Percentiles rank a stretch among this genome's conserved stretches.
phyloP scores from a whole-genome alignment of 2,888 invertebrate genomes.

The Dynastes grantii region DNA sequence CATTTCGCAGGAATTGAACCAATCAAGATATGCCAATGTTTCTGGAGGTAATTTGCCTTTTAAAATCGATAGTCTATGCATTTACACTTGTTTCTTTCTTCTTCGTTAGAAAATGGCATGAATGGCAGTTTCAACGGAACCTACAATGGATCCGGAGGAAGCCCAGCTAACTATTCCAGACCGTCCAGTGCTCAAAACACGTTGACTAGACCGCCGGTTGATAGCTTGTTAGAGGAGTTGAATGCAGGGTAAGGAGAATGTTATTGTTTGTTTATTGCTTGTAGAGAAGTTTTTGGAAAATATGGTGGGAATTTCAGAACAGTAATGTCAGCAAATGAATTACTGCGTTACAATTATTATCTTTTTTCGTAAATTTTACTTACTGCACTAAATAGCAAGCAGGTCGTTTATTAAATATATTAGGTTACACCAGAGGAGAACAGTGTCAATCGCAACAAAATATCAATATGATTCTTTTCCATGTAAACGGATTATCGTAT shows the following conservation, averaged over 20 bases:
- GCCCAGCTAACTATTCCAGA: slow-evolving; percentile 66
- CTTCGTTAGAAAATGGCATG: slow-evolving; percentile 62
- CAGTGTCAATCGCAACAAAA: no score
- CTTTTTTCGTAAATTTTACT: no score
- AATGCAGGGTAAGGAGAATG: slow-evolving; percentile 80
- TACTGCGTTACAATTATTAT: no score
- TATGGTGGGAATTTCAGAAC: no score
- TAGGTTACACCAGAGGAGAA: no score
- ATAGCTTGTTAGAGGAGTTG: slow-evolving; percentile 91
- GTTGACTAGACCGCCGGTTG: slow-evolving; percentile 84
- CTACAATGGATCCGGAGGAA: slow-evolving; percentile 65
- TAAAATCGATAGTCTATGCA: background rate
- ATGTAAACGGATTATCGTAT: no score
- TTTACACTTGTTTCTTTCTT: slow-evolving; percentile 15
- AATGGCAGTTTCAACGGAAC: slow-evolving; percentile 65
- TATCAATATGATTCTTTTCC: no score
- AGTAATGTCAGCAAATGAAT: no score
- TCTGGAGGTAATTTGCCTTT: slow-evolving; percentile 61
- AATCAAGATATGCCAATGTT: slow-evolving; percentile 71
- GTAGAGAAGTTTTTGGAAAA: background rate
- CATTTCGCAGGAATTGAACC: slow-evolving; percentile 73
- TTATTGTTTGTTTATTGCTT: background rate
- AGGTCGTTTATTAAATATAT: no score
- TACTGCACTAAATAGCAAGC: no score
- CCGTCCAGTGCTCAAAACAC: slow-evolving; percentile 68